A percentile compares a stretch with the other conserved stretches of the same genome.
Conservation (phyloP, 2,797 vertebrate species). For the Diceros bicornis region DNA sequence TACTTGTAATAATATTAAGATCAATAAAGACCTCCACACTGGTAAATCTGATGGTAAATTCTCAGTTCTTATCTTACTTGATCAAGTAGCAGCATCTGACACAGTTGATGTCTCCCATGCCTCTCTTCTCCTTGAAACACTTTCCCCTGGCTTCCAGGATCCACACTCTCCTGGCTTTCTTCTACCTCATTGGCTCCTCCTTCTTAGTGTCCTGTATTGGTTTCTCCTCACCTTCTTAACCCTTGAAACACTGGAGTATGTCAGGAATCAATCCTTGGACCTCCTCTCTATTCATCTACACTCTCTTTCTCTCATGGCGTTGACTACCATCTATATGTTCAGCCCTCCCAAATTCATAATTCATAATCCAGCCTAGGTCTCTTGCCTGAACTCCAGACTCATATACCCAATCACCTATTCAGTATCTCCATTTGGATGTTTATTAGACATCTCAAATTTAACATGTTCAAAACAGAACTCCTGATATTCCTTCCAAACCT, state of each 20-base stretch:
- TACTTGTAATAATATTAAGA: background rate
- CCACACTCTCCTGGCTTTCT: background rate
- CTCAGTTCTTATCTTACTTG: background rate
- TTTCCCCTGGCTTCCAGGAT: background rate
- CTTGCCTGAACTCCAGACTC: background rate
- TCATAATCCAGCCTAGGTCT: background rate
- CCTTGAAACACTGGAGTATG: background rate
- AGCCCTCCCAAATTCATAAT: background rate
- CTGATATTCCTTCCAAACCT: background rate
- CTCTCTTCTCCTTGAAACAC: background rate
- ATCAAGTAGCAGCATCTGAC: background rate
- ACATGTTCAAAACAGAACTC: background rate
- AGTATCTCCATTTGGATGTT: background rate
- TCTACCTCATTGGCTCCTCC: background rate
- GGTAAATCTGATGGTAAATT: background rate
- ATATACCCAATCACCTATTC: background rate
- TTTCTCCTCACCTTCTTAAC: background rate
- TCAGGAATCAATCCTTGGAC: background rate
- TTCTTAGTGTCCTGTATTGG: background rate
- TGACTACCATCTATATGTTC: background rate
- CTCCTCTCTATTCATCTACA: background rate
- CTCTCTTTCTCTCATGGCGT: background rate
- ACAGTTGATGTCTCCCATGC: background rate
- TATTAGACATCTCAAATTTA: background rate
- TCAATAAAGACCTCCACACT: background rate